A percentile compares a stretch with the other conserved stretches of the same genome.
Evolutionary conservation across 2,888 invertebrate species (phyloP).

Genomic region (Sisyra nigra): DNA sequence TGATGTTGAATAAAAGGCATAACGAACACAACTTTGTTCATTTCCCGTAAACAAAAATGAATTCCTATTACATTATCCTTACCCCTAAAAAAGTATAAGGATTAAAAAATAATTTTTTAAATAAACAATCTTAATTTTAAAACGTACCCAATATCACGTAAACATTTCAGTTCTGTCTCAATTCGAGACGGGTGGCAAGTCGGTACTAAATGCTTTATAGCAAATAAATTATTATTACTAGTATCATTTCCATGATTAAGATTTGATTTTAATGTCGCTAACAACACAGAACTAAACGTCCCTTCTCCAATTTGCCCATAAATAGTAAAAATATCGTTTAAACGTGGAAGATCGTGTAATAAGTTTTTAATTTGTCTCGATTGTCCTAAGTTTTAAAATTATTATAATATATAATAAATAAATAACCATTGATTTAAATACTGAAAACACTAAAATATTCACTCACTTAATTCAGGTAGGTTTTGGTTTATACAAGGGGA

Average conservation of each 20-base stretch:
- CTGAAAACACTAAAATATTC: too few species aligned
- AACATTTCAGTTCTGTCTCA: conserved; percentile 63
- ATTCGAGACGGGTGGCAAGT: conserved; percentile 72
- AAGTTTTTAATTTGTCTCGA: conserved; percentile 24
- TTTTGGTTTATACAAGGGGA: too few species aligned
- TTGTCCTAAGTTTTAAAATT: conserved; percentile 11
- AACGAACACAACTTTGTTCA: conserved; percentile 68
- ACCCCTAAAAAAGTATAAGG: conserved; percentile 41
- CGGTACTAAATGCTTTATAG: conserved; percentile 75
- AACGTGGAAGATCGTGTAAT: conserved; percentile 36
- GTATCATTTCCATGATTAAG: conserved; percentile 18
- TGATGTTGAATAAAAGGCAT: conserved; percentile 82
- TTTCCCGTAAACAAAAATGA: conserved; percentile 56
- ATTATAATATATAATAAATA: neutral
- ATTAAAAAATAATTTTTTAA: neutral
- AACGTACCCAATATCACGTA: conserved; percentile 56
- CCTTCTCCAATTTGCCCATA: conserved; percentile 65
- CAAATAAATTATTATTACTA: conserved; percentile 43
- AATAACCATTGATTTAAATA: too few species aligned
- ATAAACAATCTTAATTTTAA: neutral
- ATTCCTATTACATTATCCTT: conserved; percentile 67
- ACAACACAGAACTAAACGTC: conserved; percentile 74
- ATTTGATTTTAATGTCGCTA: conserved; percentile 47
- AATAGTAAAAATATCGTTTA: conserved; percentile 45
- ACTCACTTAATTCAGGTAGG: too few species aligned